Evolutionary conservation across 2,113 vertebrate species (phyloP).

Genomic region (Gadus chalcogrammus): DNA sequence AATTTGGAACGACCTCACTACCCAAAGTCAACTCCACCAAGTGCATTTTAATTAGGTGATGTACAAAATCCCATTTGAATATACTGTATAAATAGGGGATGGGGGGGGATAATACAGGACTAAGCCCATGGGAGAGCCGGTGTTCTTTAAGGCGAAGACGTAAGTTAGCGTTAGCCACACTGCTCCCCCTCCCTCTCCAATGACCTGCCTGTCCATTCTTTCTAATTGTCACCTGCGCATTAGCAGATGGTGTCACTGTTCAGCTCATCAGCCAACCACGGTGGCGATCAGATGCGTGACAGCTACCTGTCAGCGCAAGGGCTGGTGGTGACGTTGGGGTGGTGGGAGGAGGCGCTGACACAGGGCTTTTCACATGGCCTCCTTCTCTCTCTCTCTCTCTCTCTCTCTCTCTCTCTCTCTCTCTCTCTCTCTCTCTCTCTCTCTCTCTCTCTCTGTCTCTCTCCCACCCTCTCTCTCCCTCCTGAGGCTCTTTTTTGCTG

Average conservation of each 20-base stretch:
- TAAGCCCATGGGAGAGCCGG: too few relatives aligned
- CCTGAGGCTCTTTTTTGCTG: slow-evolving; percentile 51
- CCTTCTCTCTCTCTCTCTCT: too few relatives aligned
- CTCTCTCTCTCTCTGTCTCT: not conserved
- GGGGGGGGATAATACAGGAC: too few relatives aligned
- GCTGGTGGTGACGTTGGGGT: not conserved
- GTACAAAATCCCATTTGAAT: too few relatives aligned
- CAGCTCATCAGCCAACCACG: not conserved
- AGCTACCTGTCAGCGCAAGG: slow-evolving; percentile 26
- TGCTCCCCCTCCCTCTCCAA: slow-evolving; percentile 1
- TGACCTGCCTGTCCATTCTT: slow-evolving; percentile 17
- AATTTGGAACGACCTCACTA: too few relatives aligned
- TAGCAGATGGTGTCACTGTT: slow-evolving; percentile 39
- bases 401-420: slow-evolving; percentile 13
- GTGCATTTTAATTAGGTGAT: too few relatives aligned
- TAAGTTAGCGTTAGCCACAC: too few relatives aligned
- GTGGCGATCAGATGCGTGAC: slow-evolving; percentile 35
- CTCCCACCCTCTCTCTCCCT: slow-evolving; percentile 11
- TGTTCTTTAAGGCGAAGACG: too few relatives aligned
- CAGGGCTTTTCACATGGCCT: slow-evolving; percentile 33
- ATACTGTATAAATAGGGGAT: too few relatives aligned
- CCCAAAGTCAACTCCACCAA: too few relatives aligned
- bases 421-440: slow-evolving; percentile 11
- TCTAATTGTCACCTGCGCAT: slow-evolving; percentile 40
- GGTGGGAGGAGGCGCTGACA: slow-evolving; percentile 41